phyloP scores from a whole-genome alignment of 2,113 vertebrate genomes.

The Chloropsis hardwickii region DNA sequence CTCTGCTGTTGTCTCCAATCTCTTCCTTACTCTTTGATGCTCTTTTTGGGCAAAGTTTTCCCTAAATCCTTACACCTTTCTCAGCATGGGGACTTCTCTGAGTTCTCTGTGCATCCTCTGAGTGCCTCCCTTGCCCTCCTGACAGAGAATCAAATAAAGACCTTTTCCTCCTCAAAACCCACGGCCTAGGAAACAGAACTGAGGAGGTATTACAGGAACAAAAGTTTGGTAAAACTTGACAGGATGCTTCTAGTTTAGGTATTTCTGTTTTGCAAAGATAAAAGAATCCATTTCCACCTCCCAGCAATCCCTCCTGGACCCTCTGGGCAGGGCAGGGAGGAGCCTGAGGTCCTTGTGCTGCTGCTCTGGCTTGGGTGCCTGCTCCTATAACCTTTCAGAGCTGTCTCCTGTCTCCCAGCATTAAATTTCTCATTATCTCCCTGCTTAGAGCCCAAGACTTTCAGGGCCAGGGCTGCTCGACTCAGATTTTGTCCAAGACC shows the following conservation, averaged over 20 bases:
- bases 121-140: background rate
- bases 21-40: background rate
- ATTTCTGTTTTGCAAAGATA: background rate
- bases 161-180: background rate
- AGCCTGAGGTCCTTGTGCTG: background rate
- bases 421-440: background rate
- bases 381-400: background rate
- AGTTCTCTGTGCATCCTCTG: background rate
- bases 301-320: background rate
- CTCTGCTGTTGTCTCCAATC: background rate
- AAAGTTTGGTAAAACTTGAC: accelerated
- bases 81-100: background rate
- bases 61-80: background rate
- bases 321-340: background rate
- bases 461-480: background rate
- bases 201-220: accelerated
- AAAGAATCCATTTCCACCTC: background rate
- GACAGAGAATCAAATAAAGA: accelerated
- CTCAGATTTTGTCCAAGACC: background rate
- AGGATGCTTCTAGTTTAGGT: background rate
- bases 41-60: background rate
- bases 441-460: background rate
- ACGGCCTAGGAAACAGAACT: background rate
- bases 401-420: background rate
- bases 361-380: background rate